Evolutionary conservation across 2,888 invertebrate genomes (phyloP), one percentile per base, ranked within the genome.

Genomic region (Drymonia ruficornis): DNA sequence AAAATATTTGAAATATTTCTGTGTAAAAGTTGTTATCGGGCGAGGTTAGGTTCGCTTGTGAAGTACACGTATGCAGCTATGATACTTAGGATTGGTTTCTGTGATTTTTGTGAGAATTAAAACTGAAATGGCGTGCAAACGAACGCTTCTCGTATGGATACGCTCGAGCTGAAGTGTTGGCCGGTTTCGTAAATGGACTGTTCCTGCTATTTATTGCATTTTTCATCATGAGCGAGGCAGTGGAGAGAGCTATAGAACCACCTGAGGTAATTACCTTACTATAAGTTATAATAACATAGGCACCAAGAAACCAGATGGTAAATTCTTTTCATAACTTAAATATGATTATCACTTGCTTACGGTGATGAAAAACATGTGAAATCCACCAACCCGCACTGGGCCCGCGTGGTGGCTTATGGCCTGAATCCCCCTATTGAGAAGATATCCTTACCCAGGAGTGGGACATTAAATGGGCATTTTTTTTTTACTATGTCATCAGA

Each of bases 191-290:
- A 0, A 99, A 99, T 91, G 99, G 98, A 57, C 92, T 99, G 36
- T 98, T 99, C 81, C 93, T 99, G 55, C 89, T 99, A 42, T 99
- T 99, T 83, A 98, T 99, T 74, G 98, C 99, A 52, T 98, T 99
- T 89, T 99, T 99, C 87, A 98, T 99, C 60, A 96, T 99, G 94
- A 98, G 98, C 0, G 99, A 99, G 86, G 98, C 99, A 50, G 98
- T 99, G 0, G 99, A 99, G 91, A 94, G 99, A 71, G 95, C 97
- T 6, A 97, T 99, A 66, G 99, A 99, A 87, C 99, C 99, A 44
- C 99, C 99, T 19, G 99, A 99, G 93, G 96, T 95, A 89, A 87
- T 59, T 52, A 52, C 15, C n/a, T 45, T 49, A n/a, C 50, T 8
- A 18, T 28, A 48, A 49, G 40, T 13, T n/a, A 46, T n/a, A n/a